A percentile compares a stretch with the other conserved stretches of the same genome.
phyloP scores from a whole-genome alignment of 2,113 vertebrate genomes.

The Gracilinanus agilis region DNA sequence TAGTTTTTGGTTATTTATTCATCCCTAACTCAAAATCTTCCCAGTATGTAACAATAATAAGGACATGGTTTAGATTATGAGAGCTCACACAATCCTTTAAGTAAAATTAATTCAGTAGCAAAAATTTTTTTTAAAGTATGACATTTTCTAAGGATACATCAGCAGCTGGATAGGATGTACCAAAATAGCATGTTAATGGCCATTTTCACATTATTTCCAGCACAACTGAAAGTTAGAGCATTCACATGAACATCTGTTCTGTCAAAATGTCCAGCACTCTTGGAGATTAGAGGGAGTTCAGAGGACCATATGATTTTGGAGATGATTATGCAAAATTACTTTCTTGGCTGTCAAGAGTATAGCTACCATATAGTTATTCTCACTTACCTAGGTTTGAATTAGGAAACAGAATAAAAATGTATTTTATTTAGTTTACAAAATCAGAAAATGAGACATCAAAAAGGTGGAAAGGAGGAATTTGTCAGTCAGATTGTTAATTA shows the following conservation, averaged over 20 bases:
- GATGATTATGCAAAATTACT: conserved; percentile 7
- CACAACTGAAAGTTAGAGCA: neutral
- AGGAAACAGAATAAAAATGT: neutral
- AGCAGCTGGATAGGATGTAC: neutral
- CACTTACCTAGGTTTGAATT: conserved; percentile 1
- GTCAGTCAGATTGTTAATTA: neutral
- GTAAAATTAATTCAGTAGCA: conserved; percentile 30
- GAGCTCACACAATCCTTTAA: conserved; percentile 22
- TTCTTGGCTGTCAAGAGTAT: conserved; percentile 9
- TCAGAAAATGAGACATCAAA: conserved; percentile 25
- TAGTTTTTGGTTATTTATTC: conserved; percentile 33
- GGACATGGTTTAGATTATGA: neutral
- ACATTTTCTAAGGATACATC: neutral
- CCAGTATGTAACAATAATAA: conserved; percentile 17
- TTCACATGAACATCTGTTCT: neutral
- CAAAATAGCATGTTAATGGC: neutral
- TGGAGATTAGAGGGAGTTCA: neutral
- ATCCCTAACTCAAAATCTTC: conserved; percentile 6
- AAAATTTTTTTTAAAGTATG: conserved; percentile 39
- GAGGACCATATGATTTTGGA: neutral
- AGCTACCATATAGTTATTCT: conserved; percentile 3
- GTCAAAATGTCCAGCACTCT: neutral
- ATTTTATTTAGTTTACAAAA: neutral
- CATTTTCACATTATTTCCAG: conserved; percentile 27
- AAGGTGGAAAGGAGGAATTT: neutral